Evolutionary conservation across 2,797 vertebrate species (phyloP).

Genomic region (Galaxias olidus): DNA sequence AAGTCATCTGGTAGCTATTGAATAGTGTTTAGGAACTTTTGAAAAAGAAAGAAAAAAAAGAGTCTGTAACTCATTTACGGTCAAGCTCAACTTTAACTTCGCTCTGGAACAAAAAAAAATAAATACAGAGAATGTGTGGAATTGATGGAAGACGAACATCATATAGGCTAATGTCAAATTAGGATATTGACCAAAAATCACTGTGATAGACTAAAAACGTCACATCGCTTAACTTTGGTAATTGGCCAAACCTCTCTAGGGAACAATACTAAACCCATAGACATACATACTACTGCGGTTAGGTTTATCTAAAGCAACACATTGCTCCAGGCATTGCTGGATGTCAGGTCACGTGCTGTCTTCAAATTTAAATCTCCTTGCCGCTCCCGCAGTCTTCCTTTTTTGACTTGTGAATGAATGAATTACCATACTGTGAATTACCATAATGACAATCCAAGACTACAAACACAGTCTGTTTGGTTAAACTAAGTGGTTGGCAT

Average conservation of each 20-base stretch:
- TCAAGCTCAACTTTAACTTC: slow-evolving; percentile 44
- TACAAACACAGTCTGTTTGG: slow-evolving; percentile 10
- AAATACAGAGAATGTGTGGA: background rate
- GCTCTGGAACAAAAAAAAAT: too few species aligned
- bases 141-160: slow-evolving; percentile 10
- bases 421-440: background rate
- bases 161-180: background rate
- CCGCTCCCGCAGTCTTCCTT: slow-evolving; percentile 2
- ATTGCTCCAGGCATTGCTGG: slow-evolving; percentile 36
- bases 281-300: slow-evolving; percentile 49
- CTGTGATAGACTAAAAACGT: slow-evolving; percentile 61
- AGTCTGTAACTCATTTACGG: slow-evolving; percentile 55
- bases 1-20: slow-evolving; percentile 67
- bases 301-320: slow-evolving; percentile 42
- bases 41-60: slow-evolving; percentile 26
- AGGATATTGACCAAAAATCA: background rate
- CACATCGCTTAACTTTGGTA: slow-evolving; percentile 67
- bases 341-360: slow-evolving; percentile 30
- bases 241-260: slow-evolving; percentile 66
- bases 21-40: slow-evolving; percentile 58
- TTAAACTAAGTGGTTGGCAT: slow-evolving; percentile 29
- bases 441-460: slow-evolving; percentile 18
- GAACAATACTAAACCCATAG: slow-evolving; percentile 59
- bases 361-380: slow-evolving; percentile 31
- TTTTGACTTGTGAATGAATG: slow-evolving; percentile 9